Evolutionary conservation across 2,888 invertebrate species (phyloP), one percentile per base, ranked within the genome.

Genomic region (Laothoe populi): DNA sequence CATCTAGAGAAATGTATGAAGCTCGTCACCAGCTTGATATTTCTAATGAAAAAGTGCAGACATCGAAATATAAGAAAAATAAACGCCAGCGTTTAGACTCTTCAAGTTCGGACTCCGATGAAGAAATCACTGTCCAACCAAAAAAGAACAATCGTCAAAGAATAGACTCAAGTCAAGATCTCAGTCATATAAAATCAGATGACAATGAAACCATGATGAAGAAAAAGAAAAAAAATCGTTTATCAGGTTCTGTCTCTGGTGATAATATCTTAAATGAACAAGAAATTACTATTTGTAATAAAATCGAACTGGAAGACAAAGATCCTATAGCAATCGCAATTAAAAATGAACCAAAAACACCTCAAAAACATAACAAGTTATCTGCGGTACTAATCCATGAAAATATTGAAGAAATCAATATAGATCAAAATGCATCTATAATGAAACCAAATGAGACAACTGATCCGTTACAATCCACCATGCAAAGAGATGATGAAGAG

Each of bases 1-100:
- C 89, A 5, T 93, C 93, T 0, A 83, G 74, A 68, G 92, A 92
- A 83, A 92, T 92, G 90, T 92, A 74, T 66, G 83, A 87, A 71
- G 79, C 92, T 2, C 85, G 92, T 44, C 92, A 92, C 73, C 78
- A 82, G 66, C 63, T 82, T 35, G 77, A 82, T 59, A 65, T 73
- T 58, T 81, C 81, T 42, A 73, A 79, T 38, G 72, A 68, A 42
- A 75, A 66, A 60, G 7, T 66, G 5, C 60, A 65, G 19, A 66
- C 63, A 23, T 63, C 58, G 38, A 78, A 77, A 49, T 46, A 65
- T 45, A 76, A 78, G 64, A 83, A 79, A 69, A 72, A 66, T 31
- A 85, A 77, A 26, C 77, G 78, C 16, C 77, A 74, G 63, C 75
- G 81, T 42, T 62, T 85, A 57, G 82, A 83, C 23, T 83, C 84